Base-by-base conservation (phyloP, 2,113 vertebrate genomes). In the Bambusicola thoracicus region DNA sequence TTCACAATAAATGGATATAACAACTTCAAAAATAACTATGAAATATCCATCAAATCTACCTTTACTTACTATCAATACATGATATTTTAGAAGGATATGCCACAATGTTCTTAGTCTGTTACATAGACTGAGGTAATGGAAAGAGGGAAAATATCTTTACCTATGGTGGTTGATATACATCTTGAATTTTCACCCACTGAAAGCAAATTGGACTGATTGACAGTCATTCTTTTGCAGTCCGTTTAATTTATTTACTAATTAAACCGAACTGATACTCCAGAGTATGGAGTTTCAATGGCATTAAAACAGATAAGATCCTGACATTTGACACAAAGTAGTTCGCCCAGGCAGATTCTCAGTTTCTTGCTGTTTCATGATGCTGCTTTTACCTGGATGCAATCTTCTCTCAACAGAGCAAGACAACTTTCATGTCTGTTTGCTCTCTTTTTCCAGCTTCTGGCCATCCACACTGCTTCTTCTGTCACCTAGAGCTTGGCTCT, bases 401-500 rank as follows among this genome's bases (percentile, higher is more conserved):
- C 16, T 29, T 69, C 91, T 65, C 17, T 81, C 34, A 58, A 66
- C 76, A 32, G 20, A 78, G 40, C 41, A 73, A 30, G 38, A 61
- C 34, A 70, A n/a, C 13, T 76, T 97, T 63, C 17, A 53, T 49
- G 44, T 72, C 58, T 80, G 1, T 36, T 76, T 56, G 20, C 36
- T 94, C 56, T 93, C 69, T 92, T 83, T 96, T 87, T 49, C 10
- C 89, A 98, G 98, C 97, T 75, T 97, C 98, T 84, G 98, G 98
- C 66, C 98, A 99, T 92, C 98, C 98, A 81, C 98, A 99, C 97
- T 98, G 98, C 80, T 99, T 99, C 96, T 99, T 98, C 97, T 99
- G 98, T 91, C 98, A 98, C 82, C 94, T 99, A 68, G 98, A 99
- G 95, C 98, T 99, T 95, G 98, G 98, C 51, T 99, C 98, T 49